A percentile compares a stretch with the other conserved stretches of the same genome.
Conservation (phyloP, 2,113 vertebrate genomes). For the Melanotaenia duboulayi region DNA sequence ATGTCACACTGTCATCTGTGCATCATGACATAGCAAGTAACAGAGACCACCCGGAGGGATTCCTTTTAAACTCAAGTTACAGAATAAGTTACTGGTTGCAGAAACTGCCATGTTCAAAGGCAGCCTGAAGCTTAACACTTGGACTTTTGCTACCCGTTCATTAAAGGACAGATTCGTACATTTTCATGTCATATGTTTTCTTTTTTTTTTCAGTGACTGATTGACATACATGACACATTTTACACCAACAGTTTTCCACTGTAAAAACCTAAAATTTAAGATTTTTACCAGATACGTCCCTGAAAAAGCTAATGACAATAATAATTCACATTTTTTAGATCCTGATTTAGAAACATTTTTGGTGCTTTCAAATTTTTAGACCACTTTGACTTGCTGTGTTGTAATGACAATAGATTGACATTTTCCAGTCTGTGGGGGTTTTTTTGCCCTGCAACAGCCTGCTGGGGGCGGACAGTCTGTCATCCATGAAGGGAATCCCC, state of each 20-base stretch:
- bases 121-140: neutral
- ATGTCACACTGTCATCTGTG: slow-evolving; percentile 15
- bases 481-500: slow-evolving; percentile 48
- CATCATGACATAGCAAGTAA: slow-evolving; percentile 21
- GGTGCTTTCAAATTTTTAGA: neutral
- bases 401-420: slow-evolving; percentile 52
- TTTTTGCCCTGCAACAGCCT: slow-evolving; percentile 50
- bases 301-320: no score
- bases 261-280: no score
- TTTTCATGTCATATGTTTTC: no score
- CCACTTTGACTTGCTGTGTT: neutral
- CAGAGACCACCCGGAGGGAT: neutral
- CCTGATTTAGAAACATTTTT: neutral
- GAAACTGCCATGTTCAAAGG: neutral
- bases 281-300: no score
- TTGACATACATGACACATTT: no score
- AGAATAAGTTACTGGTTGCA: neutral
- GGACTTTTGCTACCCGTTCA: neutral
- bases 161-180: neutral
- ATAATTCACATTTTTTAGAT: no score
- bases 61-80: neutral
- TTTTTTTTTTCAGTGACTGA: no score
- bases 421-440: slow-evolving; percentile 32
- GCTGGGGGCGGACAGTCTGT: slow-evolving; percentile 12
- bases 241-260: no score